Conservation (phyloP, 2,797 vertebrate genomes). For the Lutjanus campechanus region DNA sequence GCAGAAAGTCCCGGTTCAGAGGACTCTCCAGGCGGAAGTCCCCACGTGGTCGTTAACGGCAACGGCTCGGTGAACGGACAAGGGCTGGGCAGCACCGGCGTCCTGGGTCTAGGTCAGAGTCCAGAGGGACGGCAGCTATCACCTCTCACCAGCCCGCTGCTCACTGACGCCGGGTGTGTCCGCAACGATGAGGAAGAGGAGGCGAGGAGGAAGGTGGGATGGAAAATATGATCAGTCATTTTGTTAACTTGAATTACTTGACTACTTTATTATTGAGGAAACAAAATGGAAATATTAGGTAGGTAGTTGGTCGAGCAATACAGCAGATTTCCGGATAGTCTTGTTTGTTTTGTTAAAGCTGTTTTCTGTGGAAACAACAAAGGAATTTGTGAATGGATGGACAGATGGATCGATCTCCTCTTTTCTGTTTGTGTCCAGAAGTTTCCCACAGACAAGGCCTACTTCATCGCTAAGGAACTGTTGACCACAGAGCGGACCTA, state of each 20-base stretch:
- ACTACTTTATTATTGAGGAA: no score
- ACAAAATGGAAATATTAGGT: no score
- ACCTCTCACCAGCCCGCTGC: slow-evolving; percentile 93
- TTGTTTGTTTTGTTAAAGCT: neutral
- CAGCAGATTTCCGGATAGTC: neutral
- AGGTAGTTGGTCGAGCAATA: neutral
- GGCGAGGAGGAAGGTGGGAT: slow-evolving; percentile 92
- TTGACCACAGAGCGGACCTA: slow-evolving; percentile 95
- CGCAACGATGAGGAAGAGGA: slow-evolving; percentile 95
- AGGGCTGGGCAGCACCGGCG: slow-evolving; percentile 61
- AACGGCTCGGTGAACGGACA: slow-evolving; percentile 69
- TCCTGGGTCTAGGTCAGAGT: slow-evolving; percentile 85
- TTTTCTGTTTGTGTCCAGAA: slow-evolving; percentile 86
- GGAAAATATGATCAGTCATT: neutral
- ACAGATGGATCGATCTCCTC: slow-evolving; percentile 23
- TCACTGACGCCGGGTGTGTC: slow-evolving; percentile 89
- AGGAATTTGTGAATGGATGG: neutral
- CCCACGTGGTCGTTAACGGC: slow-evolving; percentile 53
- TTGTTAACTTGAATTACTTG: no score
- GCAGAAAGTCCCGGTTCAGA: slow-evolving; percentile 90
- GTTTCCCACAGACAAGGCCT: slow-evolving; percentile 95
- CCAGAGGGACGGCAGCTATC: slow-evolving; percentile 91
- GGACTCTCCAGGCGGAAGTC: slow-evolving; percentile 86
- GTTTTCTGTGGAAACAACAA: neutral
- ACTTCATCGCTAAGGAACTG: slow-evolving; percentile 97